Base-by-base conservation (phyloP, 2,797 vertebrate genomes). In the Clarias pachynema region DNA sequence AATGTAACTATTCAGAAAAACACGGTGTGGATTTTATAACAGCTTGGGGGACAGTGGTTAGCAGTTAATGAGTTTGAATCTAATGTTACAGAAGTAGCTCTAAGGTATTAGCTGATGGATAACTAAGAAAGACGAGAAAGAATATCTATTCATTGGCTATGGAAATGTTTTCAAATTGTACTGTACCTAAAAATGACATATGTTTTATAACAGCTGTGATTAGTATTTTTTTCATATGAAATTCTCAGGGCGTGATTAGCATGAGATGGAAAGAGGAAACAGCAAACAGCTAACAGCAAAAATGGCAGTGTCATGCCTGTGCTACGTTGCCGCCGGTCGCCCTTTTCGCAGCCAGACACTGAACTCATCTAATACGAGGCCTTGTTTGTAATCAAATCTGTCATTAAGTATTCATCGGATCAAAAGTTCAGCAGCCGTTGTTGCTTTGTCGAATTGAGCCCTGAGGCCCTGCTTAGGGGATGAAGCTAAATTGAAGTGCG, bases 371-470 rank as follows among this genome's bases (percentile, higher is more conserved):
- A 95, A 95, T 93, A 95, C 94, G 92, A 90, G 88, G 92, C 93
- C 94, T 94, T 96, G 95, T 95, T 95, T 95, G 96, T 97, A 96
- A 97, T 97, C 96, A 97, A 96, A 96, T 94, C 95, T 92, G 95
- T 97, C 96, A 97, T 99, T 96, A 98, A 98, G 94, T 96, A 98
- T 98, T 98, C 94, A 99, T 94, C 92, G 93, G 95, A 96, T 97
- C 96, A 97, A 96, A 97, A 97, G 97, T 97, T 97, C 95, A 94
- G 84, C 88, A 92, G 94, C 95, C 96, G 95, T 96, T 96, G 96
- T 96, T 94, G 94, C 95, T 92, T 92, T 93, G 93, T 95, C 93
- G 95, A 91, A 95, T 93, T 92, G 94, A 94, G 90, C 94, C 91
- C 56, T 84, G 57, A 85, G 91, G 92, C 92, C 62, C 31, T 75